Percentiles rank a stretch among this genome's conserved stretches.
Conservation (phyloP, 2,797 vertebrate species). For the Sphenopsis melanotis region DNA sequence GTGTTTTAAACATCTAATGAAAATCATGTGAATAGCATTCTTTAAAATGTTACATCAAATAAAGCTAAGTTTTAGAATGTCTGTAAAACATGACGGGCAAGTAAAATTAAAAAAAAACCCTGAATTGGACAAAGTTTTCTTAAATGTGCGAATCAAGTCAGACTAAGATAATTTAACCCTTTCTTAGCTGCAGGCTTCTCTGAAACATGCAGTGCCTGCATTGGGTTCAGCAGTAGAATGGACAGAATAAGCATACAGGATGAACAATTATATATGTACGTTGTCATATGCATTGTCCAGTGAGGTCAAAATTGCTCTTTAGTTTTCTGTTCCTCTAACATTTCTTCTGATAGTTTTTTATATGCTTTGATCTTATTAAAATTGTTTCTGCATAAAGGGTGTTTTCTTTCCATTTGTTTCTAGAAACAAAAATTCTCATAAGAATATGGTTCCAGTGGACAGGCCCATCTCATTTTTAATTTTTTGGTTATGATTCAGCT, state of each 20-base stretch:
- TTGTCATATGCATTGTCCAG: background rate
- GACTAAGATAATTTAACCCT: background rate
- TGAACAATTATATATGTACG: background rate
- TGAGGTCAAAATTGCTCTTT: background rate
- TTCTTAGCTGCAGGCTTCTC: background rate
- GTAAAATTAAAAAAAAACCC: background rate
- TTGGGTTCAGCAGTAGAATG: background rate
- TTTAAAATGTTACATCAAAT: background rate
- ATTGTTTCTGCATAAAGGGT: background rate
- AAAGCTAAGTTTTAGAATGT: background rate
- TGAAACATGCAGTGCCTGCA: background rate
- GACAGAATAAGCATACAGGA: background rate
- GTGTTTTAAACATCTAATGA: background rate
- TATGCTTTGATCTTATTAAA: background rate
- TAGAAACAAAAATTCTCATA: background rate
- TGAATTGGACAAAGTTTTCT: background rate
- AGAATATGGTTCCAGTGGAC: background rate
- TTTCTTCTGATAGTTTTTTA: background rate
- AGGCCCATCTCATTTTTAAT: background rate
- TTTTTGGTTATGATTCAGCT: background rate
- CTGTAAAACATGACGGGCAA: background rate
- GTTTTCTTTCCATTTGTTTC: background rate
- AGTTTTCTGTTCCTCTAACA: background rate
- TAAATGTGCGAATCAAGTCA: background rate
- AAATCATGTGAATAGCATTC: background rate